Percentiles rank a stretch among this genome's conserved stretches.
These are phyloP conservation scores for Microcaecilia unicolor DNA, from an alignment of 2,797 vertebrate genomes.

Conservation along the genomic window DNA sequence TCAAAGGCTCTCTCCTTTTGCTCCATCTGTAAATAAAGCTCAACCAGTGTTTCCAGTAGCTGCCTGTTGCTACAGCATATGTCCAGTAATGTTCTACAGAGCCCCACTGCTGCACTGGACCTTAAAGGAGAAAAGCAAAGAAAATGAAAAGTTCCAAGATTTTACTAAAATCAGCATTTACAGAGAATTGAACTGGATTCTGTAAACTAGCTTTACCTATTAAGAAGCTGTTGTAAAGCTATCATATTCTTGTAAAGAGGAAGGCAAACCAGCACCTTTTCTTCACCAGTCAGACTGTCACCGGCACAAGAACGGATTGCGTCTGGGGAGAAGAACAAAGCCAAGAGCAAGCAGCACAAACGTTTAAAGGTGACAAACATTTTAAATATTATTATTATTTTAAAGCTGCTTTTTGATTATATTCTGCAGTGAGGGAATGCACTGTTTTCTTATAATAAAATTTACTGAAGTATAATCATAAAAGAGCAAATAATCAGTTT, in stretches of 20 bases:
- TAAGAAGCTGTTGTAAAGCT: conserved; percentile 60
- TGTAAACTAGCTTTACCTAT: conserved; percentile 55
- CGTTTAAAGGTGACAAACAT: too few species aligned
- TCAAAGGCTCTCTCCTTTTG: conserved; percentile 49
- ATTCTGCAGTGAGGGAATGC: too few species aligned
- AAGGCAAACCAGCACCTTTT: conserved; percentile 63
- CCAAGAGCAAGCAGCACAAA: too few species aligned
- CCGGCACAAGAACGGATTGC: conserved; percentile 70
- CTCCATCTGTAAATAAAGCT: conserved; percentile 58
- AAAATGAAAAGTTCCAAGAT: neutral
- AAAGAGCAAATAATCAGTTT: too few species aligned
- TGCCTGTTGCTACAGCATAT: conserved; percentile 63
- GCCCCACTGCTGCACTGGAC: conserved; percentile 58
- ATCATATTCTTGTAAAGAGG: conserved; percentile 82
- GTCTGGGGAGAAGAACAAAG: too few species aligned
- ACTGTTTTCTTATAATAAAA: too few species aligned
- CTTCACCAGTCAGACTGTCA: conserved; percentile 45
- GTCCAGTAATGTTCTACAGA: conserved; percentile 66
- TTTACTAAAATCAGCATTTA: too few species aligned
- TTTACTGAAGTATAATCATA: too few species aligned
- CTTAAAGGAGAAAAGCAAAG: conserved; percentile 44
- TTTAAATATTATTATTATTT: too few species aligned
- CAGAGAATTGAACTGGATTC: neutral
- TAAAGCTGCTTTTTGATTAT: too few species aligned
- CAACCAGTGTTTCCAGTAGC: conserved; percentile 65